Evolutionary conservation across 2,888 invertebrate genomes (phyloP).

Genomic region (Arctia plantaginis): DNA sequence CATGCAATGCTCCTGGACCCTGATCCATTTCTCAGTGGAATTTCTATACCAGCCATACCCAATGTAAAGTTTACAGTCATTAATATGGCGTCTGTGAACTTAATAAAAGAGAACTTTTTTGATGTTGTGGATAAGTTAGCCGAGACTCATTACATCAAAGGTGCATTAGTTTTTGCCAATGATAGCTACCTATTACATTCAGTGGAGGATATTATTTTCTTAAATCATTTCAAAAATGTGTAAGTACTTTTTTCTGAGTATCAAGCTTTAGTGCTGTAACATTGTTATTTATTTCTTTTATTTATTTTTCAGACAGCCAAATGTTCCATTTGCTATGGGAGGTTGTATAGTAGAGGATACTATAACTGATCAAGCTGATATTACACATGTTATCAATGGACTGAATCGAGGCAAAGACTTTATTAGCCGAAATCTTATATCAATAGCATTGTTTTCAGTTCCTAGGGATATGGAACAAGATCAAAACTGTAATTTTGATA

Average conservation of each 20-base stretch:
- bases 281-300: background rate
- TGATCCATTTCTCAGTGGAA: slow-evolving; percentile 69
- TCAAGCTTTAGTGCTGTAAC: background rate
- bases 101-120: slow-evolving; percentile 63
- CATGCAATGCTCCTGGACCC: slow-evolving; percentile 51
- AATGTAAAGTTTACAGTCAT: slow-evolving; percentile 74
- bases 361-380: slow-evolving; percentile 61
- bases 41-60: slow-evolving; percentile 75
- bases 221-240: slow-evolving; percentile 74
- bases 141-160: slow-evolving; percentile 70
- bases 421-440: slow-evolving; percentile 72
- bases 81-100: slow-evolving; percentile 62
- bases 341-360: slow-evolving; percentile 81
- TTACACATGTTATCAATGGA: slow-evolving; percentile 63
- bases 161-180: slow-evolving; percentile 76
- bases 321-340: slow-evolving; percentile 78
- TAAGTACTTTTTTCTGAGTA: slow-evolving; percentile 62
- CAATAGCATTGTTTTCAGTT: slow-evolving; percentile 74
- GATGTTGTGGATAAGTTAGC: slow-evolving; percentile 63
- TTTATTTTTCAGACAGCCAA: slow-evolving; percentile 73
- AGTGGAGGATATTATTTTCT: slow-evolving; percentile 73
- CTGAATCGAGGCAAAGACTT: slow-evolving; percentile 63
- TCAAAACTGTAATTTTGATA: slow-evolving; percentile 66
- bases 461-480: slow-evolving; percentile 58
- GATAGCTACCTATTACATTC: slow-evolving; percentile 75